These are phyloP conservation scores for Steinernema khuongi DNA, from an alignment of 1,140 invertebrate genomes.

Conservation along the genomic window DNA sequence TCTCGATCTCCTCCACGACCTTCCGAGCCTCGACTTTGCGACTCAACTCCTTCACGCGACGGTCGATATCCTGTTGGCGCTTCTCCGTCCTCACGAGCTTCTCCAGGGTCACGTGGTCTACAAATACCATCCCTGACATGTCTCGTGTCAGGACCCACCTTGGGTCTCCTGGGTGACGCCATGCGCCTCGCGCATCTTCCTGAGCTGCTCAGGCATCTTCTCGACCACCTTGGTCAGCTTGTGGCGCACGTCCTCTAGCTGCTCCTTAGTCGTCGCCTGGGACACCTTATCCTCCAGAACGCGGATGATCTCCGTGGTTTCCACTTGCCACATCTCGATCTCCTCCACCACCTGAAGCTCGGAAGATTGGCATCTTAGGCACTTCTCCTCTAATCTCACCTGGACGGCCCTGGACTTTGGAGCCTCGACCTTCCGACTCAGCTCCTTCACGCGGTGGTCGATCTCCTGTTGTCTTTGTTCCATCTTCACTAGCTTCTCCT, in stretches of 20 bases:
- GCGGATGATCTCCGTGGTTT: slow-evolving; percentile 34
- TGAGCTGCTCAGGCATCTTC: background rate
- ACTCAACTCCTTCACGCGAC: background rate
- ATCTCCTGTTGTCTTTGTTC: background rate
- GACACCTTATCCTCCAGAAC: slow-evolving; percentile 18
- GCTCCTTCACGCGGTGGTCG: background rate
- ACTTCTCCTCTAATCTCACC: background rate
- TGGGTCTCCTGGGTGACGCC: background rate
- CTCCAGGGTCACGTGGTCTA: background rate
- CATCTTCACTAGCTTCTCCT: background rate
- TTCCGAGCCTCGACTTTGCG: too few relatives aligned
- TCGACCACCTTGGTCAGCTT: slow-evolving; percentile 11
- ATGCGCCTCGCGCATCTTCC: background rate
- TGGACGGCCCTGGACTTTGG: background rate
- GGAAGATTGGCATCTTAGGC: background rate
- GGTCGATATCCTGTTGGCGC: background rate
- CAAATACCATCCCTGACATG: background rate
- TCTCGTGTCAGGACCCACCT: too few relatives aligned
- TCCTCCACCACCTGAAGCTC: slow-evolving; percentile 30
- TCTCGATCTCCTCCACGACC: slow-evolving; percentile 18
- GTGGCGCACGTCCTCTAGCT: slow-evolving; percentile 8
- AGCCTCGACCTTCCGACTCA: too few relatives aligned
- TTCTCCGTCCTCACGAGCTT: background rate
- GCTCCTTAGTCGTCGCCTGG: background rate
- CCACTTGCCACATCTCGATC: slow-evolving; percentile 40